Conservation (phyloP, 2,113 vertebrate genomes). For the Illadopsis cleaveri region DNA sequence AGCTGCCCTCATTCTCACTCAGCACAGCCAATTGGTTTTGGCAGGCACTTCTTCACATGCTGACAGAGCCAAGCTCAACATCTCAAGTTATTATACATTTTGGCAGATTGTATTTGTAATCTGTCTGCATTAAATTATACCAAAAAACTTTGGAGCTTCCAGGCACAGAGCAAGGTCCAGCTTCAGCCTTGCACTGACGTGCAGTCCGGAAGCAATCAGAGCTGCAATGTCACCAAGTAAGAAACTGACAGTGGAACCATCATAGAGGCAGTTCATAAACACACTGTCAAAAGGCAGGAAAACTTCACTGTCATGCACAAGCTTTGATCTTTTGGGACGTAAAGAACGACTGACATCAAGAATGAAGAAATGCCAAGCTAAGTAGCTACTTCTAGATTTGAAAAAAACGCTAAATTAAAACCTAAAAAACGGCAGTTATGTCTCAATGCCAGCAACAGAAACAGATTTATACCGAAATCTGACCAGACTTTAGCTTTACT, state of each 20-base stretch:
- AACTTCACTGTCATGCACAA: background rate
- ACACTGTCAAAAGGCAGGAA: background rate
- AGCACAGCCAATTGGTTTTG: background rate
- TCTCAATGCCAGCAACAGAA: background rate
- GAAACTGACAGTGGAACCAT: background rate
- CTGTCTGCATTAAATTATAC: background rate
- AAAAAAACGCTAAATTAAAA: background rate
- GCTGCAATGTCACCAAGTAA: background rate
- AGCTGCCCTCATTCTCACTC: accelerated
- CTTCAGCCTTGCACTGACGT: background rate
- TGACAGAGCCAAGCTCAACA: background rate
- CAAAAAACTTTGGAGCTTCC: background rate
- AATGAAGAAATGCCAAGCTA: background rate
- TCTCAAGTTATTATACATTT: background rate
- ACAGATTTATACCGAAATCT: background rate
- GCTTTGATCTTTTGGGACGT: background rate
- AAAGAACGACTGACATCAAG: background rate
- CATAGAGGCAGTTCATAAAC: background rate
- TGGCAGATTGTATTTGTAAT: background rate
- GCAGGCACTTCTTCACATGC: background rate
- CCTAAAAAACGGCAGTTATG: background rate
- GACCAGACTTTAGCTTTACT: background rate
- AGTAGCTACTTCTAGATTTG: background rate
- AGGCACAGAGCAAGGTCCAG: background rate
- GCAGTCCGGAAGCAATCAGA: background rate